Conservation (phyloP, 2,113 vertebrate genomes). For the Verasper variegatus region DNA sequence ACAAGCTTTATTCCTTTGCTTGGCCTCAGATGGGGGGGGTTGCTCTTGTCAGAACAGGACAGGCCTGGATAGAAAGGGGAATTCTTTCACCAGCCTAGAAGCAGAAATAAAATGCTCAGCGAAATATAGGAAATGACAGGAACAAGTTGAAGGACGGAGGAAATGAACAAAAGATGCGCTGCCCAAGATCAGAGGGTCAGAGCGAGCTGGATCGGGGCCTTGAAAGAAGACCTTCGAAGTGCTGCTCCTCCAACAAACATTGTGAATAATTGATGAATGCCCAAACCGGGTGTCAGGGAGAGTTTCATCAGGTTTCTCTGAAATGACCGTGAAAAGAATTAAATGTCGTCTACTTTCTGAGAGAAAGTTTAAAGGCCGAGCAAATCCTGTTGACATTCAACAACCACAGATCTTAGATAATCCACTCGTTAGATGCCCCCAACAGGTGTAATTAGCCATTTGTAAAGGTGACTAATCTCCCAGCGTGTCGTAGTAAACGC, state of each 20-base stretch:
- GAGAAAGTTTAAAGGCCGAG: not conserved
- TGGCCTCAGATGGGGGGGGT: slow-evolving; percentile 18
- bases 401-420: not conserved
- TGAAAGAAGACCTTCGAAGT: slow-evolving; percentile 52
- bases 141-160: slow-evolving; percentile 55
- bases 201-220: slow-evolving; percentile 23
- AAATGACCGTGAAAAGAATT: slow-evolving; percentile 34
- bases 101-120: slow-evolving; percentile 33
- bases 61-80: slow-evolving; percentile 30
- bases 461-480: not conserved
- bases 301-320: slow-evolving; percentile 58
- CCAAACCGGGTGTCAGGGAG: slow-evolving; percentile 53
- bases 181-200: slow-evolving; percentile 21
- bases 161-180: slow-evolving; percentile 58
- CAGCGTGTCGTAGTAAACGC: slow-evolving; percentile 5
- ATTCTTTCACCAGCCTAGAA: slow-evolving; percentile 15
- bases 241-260: slow-evolving; percentile 51
- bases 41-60: slow-evolving; percentile 37
- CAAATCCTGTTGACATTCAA: slow-evolving; percentile 22
- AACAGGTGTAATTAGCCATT: not conserved
- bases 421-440: not conserved
- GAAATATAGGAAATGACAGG: slow-evolving; percentile 46
- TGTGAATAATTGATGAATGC: slow-evolving; percentile 77
- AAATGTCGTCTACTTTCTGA: slow-evolving; percentile 29
- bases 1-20: slow-evolving; percentile 41